These are phyloP conservation scores for Sarcophaga rosellei DNA, from an alignment of 2,888 invertebrate genomes.

Conservation along the genomic window DNA sequence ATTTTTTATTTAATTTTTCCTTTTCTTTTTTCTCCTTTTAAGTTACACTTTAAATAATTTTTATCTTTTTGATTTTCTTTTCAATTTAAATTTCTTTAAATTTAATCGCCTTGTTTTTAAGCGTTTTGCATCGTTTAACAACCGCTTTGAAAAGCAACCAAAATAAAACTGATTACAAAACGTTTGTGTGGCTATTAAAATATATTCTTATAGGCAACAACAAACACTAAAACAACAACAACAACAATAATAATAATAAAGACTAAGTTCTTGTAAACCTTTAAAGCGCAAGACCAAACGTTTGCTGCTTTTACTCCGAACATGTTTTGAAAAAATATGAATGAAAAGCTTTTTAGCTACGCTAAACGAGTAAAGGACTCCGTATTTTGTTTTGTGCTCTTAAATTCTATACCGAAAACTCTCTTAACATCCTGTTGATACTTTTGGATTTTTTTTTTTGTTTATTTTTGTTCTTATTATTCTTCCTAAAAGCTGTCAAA, in stretches of 20 bases:
- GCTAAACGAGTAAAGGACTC: conserved; percentile 6
- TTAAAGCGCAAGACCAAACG: conserved; percentile 41
- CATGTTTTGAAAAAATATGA: conserved; percentile 31
- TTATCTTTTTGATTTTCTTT: not conserved
- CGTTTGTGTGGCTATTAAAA: conserved; percentile 31
- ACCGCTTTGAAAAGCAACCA: conserved; percentile 51
- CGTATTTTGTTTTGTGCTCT: not conserved
- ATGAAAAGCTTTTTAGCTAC: conserved; percentile 47
- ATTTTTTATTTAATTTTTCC: not conserved
- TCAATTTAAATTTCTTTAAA: not conserved
- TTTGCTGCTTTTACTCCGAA: conserved; percentile 32
- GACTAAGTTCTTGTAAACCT: conserved; percentile 4
- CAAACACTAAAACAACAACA: not conserved
- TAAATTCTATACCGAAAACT: conserved; percentile 8
- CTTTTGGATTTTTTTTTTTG: conserved; percentile 15
- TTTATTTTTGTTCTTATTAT: conserved; percentile 18
- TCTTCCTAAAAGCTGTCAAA: not conserved
- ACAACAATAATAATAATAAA: not conserved
- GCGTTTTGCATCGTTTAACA: not conserved
- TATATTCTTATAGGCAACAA: conserved; percentile 39
- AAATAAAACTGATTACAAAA: conserved; percentile 58
- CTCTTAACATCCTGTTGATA: conserved; percentile 69
- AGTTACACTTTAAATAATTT: not conserved
- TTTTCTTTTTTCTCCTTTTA: not conserved
- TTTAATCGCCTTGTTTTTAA: not conserved